Base-by-base conservation (phyloP, 1,140 invertebrate genomes). In the Trichonephila clavipes region DNA sequence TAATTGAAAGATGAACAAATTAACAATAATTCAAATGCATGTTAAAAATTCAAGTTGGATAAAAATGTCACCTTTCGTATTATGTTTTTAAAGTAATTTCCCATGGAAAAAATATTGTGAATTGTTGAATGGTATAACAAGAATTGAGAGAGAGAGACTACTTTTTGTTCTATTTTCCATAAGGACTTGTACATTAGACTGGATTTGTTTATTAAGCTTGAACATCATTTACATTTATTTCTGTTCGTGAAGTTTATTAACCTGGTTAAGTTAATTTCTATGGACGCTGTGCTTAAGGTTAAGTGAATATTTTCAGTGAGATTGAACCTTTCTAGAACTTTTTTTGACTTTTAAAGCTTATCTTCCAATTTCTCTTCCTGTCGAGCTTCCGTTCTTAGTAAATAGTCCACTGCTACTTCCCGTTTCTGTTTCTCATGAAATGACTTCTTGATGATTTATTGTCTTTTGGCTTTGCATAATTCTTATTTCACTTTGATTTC, bases 341-440 rank as follows among this genome's bases (percentile, higher is more conserved):
- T 66, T 64, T 72, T 34, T n/a, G 87, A 14, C 64, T 88, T 88
- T 62, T 69, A 83, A n/a, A 7, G 62, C 87, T 88, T 88, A 88
- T 88, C 87, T 88, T 72, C 64, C 34, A 24, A 51, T 88, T 88
- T 69, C 19, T 40, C 28, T 88, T 88, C 87, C 87, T 88, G 87
- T 69, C 40, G 6, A 44, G 34, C 87, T 69, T 88, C 87, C 87
- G 59, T 66, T 40, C 51, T 77, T 77, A 28, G 58, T 61, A 61
- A 62, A 90, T 40, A 90, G 44, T 77, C 69, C 69, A 77, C 10
- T 90, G 77, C 24, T 19, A 62, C 59, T 62, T 85, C 72, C 72
- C 83, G 77, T 91, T 91, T 64, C 72, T 77, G 34, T 77, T 77
- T 77, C 72, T 40, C 28, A 40, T 77, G 24, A 19, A 77, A 16